These are phyloP conservation scores for Zaprionus capensis DNA, from an alignment of 1,140 invertebrate genomes.

Conservation along the genomic window DNA sequence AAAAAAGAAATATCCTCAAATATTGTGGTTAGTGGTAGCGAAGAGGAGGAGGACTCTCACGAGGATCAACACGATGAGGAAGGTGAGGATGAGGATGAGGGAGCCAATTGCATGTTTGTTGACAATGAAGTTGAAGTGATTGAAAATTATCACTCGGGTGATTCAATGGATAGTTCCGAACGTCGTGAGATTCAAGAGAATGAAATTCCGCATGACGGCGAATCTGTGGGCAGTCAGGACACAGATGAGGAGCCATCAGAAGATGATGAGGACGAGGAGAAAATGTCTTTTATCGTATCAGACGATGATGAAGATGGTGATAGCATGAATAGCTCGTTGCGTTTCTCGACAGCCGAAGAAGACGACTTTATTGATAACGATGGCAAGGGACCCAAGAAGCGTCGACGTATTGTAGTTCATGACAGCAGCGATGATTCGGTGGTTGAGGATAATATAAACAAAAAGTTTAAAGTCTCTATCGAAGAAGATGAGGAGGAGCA, in stretches of 20 bases:
- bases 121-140: conserved; percentile 56
- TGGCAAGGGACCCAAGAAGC: conserved; percentile 8
- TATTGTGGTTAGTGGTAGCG: conserved; percentile 32
- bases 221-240: conserved; percentile 77
- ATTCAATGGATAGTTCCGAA: conserved; percentile 67
- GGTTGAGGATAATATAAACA: not conserved
- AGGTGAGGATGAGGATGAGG: conserved; percentile 16
- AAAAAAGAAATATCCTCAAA: not conserved
- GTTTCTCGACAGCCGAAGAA: conserved; percentile 44
- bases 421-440: conserved; percentile 40
- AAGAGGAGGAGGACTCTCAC: conserved; percentile 11
- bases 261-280: conserved; percentile 41
- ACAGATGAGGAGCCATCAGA: conserved; percentile 43
- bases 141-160: conserved; percentile 67
- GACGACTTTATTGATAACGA: conserved; percentile 15
- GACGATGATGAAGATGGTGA: conserved; percentile 41
- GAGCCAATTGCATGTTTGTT: conserved; percentile 35
- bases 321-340: conserved; percentile 29
- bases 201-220: conserved; percentile 60
- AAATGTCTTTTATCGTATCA: conserved; percentile 71
- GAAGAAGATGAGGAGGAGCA: not conserved
- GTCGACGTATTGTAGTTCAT: conserved; percentile 51
- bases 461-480: not conserved
- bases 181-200: conserved; percentile 65
- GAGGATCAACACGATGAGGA: conserved; percentile 11